Base-by-base conservation (phyloP, 2,113 vertebrate species). In the Neogale vison region DNA sequence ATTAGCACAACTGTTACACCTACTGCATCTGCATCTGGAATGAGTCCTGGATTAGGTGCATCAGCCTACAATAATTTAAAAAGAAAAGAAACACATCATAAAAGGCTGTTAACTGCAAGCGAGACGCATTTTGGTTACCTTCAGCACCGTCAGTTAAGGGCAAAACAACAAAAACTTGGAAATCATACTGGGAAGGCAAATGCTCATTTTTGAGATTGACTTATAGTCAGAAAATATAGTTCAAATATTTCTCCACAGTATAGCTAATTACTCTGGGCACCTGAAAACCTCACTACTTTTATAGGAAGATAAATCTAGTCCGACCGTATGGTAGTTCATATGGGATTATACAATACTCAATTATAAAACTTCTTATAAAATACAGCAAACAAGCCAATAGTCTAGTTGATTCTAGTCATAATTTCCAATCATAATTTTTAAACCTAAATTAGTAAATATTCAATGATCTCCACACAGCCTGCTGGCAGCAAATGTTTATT, bases 1-100 rank as follows among this genome's bases (percentile, higher is more conserved):
- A 99, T 99, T 98, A 99, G 98, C 96, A 99, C 99, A 97, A 99
- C 99, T 87, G 99, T 99, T 87, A 99, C 99, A 92, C 99, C 99
- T 97, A 99, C 99, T 87, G 99, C 99, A 97, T 99, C 99, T 98
- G 99, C 99, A 97, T 99, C 99, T 98, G 99, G 99, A 98, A 99
- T 99, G 93, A 99, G 99, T 94, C 99, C 99, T 87, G 99, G 98
- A 88, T 99, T 99, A 95, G 99, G 98, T 83, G 99, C 99, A 97
- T 99, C 99, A 95, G 99, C 99, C 99, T 99, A 95, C 87, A 96
- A 98, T 55, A 59, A 90, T 95, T 95, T 69, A 82, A 97, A 96
- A 96, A 95, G 92, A 96, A 89, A 96, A 89, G 50, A 82, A 83
- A 94, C 7, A 93, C 94, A 84, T 97, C 97, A 94, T 29, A 90